Evolutionary conservation across 2,888 invertebrate genomes (phyloP), one percentile per base, ranked within the genome.

Genomic region (Aethes cnicana): DNA sequence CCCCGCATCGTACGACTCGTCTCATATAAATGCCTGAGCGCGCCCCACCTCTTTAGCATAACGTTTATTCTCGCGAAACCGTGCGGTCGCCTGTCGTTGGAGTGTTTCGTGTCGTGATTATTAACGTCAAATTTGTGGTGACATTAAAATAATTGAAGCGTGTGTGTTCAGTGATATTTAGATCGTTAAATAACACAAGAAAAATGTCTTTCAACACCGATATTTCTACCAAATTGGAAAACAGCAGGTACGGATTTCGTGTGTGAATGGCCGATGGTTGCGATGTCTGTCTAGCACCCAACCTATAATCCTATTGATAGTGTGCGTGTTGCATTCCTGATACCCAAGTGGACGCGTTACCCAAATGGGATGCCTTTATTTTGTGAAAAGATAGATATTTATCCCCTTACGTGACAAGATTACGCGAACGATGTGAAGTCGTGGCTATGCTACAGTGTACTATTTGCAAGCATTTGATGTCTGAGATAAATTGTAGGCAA

Each of bases 131-230:
- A 71, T 72, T 72, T 69, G 67, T 70, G 80, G 85, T 81, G 81
- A 75, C 71, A 76, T 72, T 67, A 71, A 64, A n/a, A n/a, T 58
- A 73, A 70, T 69, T 61, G 66, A 70, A 71, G 70, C 79, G 82
- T 84, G 84, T 84, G 85, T 86, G 86, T 85, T 87, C 83, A 86
- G 88, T 89, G 88, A 83, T 86, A 87, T 85, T 85, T 84, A 83
- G 55, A 66, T 60, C 56, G 69, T 72, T 84, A 85, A 86, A 87
- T 85, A 86, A 77, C 84, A 84, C 85, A 62, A 77, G 84, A 86
- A 84, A 47, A 73, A 88, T 88, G 88, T 80, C 88, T 81, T 88
- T 86, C 82, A 86, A 88, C 77, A 87, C 85, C 57, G 88, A 89
- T 59, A 81, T 89, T 65, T 88, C 89, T 44, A 77, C 80, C 42